Percentiles rank a stretch among this genome's conserved stretches.
phyloP scores from a whole-genome alignment of 2,113 vertebrate species.

The Arothron firmamentum region DNA sequence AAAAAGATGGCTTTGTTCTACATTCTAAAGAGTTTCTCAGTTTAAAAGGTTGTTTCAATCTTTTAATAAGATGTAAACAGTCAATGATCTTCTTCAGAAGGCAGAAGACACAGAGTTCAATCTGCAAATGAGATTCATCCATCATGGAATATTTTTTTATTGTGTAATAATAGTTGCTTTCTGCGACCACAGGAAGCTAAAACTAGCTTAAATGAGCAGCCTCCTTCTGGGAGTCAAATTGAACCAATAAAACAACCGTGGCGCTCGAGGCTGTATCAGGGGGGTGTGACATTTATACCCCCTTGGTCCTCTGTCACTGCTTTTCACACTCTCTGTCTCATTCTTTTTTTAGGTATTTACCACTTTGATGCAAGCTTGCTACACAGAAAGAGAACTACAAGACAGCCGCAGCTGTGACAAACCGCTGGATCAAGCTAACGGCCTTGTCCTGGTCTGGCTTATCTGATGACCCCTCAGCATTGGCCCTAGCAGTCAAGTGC shows the following conservation, averaged over 20 bases:
- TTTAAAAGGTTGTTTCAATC: too few relatives aligned
- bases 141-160: too few relatives aligned
- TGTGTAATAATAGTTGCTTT: too few relatives aligned
- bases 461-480: constrained; percentile 67
- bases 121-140: too few relatives aligned
- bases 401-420: constrained; percentile 20
- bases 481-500: constrained; percentile 60
- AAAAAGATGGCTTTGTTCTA: too few relatives aligned
- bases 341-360: constrained; percentile 15
- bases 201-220: too few relatives aligned
- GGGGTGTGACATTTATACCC: constrained; percentile 60
- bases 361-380: constrained; percentile 2
- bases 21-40: too few relatives aligned
- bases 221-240: neutral
- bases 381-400: constrained; percentile 5
- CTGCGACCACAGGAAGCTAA: too few relatives aligned
- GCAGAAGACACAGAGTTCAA: too few relatives aligned
- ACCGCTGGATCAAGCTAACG: constrained; percentile 56
- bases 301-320: constrained; percentile 25
- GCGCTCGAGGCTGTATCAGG: constrained; percentile 54
- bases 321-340: constrained; percentile 37
- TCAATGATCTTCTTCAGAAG: too few relatives aligned
- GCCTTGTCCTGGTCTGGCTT: constrained; percentile 60
- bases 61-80: too few relatives aligned
- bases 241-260: neutral